Evolutionary conservation across 1,140 invertebrate species (phyloP).

Genomic region (Pseudomyrmex cubaensis): DNA sequence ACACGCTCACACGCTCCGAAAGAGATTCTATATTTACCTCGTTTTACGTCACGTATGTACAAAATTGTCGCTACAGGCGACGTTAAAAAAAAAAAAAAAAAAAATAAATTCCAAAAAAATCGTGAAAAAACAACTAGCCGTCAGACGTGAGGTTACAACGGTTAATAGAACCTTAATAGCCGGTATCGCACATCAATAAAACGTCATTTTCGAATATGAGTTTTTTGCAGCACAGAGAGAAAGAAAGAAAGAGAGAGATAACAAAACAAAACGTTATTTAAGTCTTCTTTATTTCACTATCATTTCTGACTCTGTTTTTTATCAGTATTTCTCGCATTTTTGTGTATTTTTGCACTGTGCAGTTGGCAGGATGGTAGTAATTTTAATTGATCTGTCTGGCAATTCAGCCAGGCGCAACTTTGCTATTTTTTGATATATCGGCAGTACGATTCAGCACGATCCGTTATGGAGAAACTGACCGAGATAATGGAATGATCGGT

Average conservation of each 20-base stretch:
- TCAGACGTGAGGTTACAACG: constrained; percentile 3
- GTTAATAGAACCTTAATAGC: not conserved
- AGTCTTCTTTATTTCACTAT: constrained; percentile 23
- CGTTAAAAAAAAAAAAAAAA: not conserved
- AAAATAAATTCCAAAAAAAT: not conserved
- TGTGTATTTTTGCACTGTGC: constrained; percentile 7
- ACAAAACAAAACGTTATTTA: not conserved
- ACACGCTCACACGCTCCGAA: constrained; percentile 22
- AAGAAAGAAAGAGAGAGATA: not conserved
- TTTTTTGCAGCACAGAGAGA: not conserved
- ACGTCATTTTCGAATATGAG: no score
- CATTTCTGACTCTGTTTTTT: constrained; percentile 20
- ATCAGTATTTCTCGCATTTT: constrained; percentile 12
- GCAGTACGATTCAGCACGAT: constrained; percentile 7
- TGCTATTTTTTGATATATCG: constrained; percentile 53
- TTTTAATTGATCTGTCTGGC: constrained; percentile 53
- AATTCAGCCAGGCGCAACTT: constrained; percentile 33
- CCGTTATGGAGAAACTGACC: constrained; percentile 2
- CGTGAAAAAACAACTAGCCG: not conserved
- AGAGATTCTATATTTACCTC: not conserved
- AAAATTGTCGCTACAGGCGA: not conserved
- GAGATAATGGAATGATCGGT: constrained; percentile 56
- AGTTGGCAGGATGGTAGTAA: constrained; percentile 44
- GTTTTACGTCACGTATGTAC: not conserved
- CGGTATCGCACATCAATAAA: not conserved